Base-by-base conservation (phyloP, 2,113 vertebrate species). In the Oceanodroma tethys region DNA sequence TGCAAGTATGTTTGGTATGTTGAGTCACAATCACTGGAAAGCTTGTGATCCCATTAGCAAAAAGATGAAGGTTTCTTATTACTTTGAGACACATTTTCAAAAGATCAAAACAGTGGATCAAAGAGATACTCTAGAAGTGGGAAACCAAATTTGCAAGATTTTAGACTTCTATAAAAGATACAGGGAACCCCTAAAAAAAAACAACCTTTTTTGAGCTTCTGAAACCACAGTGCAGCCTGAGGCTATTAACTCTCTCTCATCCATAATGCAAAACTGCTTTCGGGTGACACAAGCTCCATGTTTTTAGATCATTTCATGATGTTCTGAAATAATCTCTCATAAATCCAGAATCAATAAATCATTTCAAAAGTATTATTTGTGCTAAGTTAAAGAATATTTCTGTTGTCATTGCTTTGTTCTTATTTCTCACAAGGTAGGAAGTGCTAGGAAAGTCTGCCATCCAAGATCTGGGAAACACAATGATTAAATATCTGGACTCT, bases 1-100 rank as follows among this genome's bases (percentile, higher is more conserved):
- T 50, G 70, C 82, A 96, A 47, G 13, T 92, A 96, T 91, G 95
- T 38, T 58, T 62, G 97, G 96, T 87, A 96, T 97, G 96, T 82
- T 82, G 86, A 76, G 81, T 5, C 84, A 67, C 88, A 91, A 26
- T 55, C 70, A 52, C 6, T 11, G 38, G 55, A 59, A 40, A 83
- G 65, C 40, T 76, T 30, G 36, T n/a, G 42, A 94, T 75, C 72
- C 63, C 67, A 50, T 55, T 13, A 42, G 74, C 75, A 74, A 36
- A 72, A 67, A 79, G 81, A 78, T 21, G 11, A 84, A 76, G 36
- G 81, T 59, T 93, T 96, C 72, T 10, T 58, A 9, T 83, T 81
- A 67, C 74, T 56, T 11, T 56, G 56, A 87, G 95, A 59, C 47
- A 56, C 30, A 8, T 60, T 94, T 92, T n/a, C 63, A 78, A 50